Base-by-base conservation (phyloP, 2,797 vertebrate genomes). In the Labeo calbasu region DNA sequence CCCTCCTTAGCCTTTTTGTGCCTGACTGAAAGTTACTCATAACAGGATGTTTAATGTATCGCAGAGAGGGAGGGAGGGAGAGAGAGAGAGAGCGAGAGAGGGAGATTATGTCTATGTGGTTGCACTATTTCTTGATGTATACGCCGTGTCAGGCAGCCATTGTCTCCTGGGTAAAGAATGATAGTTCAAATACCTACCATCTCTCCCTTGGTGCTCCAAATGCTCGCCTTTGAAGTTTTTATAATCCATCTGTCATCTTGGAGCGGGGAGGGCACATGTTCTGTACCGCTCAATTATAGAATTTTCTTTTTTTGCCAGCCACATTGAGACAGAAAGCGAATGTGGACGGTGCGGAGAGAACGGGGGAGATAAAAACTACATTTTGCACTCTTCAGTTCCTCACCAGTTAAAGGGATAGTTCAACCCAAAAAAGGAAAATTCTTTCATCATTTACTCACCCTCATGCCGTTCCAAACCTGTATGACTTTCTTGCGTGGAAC, bases 161-260 rank as follows among this genome's bases (percentile, higher is more conserved):
- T 97, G 97, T 98, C 97, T 97, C 98, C 96, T 96, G 97, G 97
- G 98, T 97, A 97, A 97, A 97, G 97, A 97, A 96, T 96, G 96
- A 96, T 96, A 97, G 97, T 97, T 98, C 97, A 98, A 97, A 98
- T 98, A 98, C 97, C 97, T 97, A 96, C 95, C 96, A 96, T 97
- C 97, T 98, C 97, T 97, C 97, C 97, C 97, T 95, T 95, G 97
- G 96, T 96, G 96, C 96, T 96, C 95, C 96, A 95, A 96, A 97
- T 95, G 97, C 96, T 96, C 92, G 91, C 94, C 97, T 99, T 98
- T 99, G 97, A 99, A 98, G 98, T 98, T 99, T 98, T 98, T 97
- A 98, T 99, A 98, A 98, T 97, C 98, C 97, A 99, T 99, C 98
- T 99, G 98, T 98, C 97, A 98, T 98, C 97, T 97, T 95, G 94